A percentile compares a stretch with the other conserved stretches of the same genome.
These are phyloP conservation scores for Micrasema minimum DNA, from an alignment of 1,140 invertebrate species.

Conservation along the genomic window DNA sequence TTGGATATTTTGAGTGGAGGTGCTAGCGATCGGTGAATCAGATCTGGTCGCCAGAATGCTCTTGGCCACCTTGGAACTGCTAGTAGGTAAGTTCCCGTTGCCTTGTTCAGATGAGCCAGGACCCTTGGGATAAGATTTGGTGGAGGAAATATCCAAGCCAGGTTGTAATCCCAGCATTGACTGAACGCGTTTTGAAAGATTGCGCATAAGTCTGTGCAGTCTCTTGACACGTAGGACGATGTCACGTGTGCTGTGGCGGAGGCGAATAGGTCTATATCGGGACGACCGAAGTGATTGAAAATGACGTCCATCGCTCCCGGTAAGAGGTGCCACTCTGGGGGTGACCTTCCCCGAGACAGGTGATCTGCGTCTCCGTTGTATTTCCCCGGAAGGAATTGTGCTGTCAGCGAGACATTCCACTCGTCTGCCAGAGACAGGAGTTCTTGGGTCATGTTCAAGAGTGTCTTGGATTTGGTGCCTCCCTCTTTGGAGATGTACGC, in stretches of 20 bases:
- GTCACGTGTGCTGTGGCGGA: constrained; percentile 54
- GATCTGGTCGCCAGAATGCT: neutral
- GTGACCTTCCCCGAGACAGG: neutral
- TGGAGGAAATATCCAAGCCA: constrained; percentile 55
- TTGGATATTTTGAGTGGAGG: constrained; percentile 42
- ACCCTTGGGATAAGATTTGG: neutral
- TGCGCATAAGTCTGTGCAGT: constrained; percentile 55
- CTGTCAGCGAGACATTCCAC: constrained; percentile 48
- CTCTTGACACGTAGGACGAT: constrained; percentile 53
- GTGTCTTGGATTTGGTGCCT: constrained; percentile 50
- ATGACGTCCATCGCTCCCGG: neutral
- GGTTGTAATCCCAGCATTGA: constrained; percentile 55
- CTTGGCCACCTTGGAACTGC: neutral
- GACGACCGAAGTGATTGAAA: constrained; percentile 54
- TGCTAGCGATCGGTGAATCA: neutral
- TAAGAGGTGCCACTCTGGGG: constrained; percentile 1
- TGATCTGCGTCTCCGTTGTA: neutral
- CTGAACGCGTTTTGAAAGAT: constrained; percentile 57
- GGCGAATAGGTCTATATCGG: constrained; percentile 57
- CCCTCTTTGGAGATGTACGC: constrained; percentile 52
- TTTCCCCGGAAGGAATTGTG: constrained; percentile 42
- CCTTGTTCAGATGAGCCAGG: neutral
- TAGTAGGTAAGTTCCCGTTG: neutral
- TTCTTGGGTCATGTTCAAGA: constrained; percentile 50
- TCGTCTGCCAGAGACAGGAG: constrained; percentile 49